These are phyloP conservation scores for Cephalotes varians DNA, from an alignment of 2,888 invertebrate genomes.

Conservation along the genomic window DNA sequence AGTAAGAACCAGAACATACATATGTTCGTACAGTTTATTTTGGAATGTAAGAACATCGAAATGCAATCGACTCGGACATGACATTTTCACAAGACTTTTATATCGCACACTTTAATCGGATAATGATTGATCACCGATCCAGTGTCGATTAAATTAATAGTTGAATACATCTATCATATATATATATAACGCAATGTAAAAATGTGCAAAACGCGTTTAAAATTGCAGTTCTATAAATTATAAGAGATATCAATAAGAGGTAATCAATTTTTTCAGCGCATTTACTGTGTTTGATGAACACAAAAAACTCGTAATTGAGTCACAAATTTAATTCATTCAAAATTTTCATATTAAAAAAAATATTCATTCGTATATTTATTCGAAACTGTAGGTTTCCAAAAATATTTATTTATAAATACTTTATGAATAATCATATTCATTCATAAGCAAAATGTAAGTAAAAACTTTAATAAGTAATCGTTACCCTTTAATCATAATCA, in stretches of 20 bases:
- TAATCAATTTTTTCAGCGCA: no score
- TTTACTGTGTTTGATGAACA: no score
- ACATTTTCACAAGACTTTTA: constrained; percentile 70
- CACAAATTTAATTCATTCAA: no score
- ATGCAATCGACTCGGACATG: constrained; percentile 58
- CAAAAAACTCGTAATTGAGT: no score
- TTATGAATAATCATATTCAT: no score
- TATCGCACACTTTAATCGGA: constrained; percentile 41
- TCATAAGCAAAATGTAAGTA: no score
- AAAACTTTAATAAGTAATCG: no score
- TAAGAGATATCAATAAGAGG: neutral
- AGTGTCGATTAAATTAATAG: constrained; percentile 28
- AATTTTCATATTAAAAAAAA: no score
- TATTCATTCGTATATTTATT: no score
- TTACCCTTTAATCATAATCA: no score
- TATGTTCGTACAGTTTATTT: neutral
- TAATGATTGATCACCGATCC: constrained; percentile 50
- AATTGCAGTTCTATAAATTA: constrained; percentile 12
- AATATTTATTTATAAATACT: no score
- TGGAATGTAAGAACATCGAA: constrained; percentile 19
- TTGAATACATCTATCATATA: neutral
- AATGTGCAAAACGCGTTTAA: neutral
- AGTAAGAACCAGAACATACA: constrained; percentile 19
- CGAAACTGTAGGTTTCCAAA: no score
- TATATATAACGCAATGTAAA: neutral